Evolutionary conservation across 2,888 invertebrate genomes (phyloP).

Genomic region (Drosophila prostipennis): DNA sequence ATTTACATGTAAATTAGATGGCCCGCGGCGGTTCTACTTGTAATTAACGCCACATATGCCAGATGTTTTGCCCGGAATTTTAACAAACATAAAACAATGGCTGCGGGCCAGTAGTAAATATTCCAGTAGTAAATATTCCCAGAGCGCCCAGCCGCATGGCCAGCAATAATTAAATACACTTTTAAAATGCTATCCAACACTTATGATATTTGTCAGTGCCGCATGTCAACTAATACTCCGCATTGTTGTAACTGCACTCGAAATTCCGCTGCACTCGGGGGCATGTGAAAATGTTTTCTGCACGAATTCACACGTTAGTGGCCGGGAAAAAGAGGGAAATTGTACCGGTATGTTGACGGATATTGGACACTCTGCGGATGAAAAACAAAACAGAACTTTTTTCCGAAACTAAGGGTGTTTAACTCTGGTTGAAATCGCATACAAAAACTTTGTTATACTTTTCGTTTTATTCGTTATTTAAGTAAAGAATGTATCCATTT

Average conservation of each 20-base stretch:
- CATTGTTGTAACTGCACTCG: slow-evolving; percentile 36
- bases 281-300: slow-evolving; percentile 42
- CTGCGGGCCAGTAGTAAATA: slow-evolving; percentile 6
- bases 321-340: slow-evolving; percentile 13
- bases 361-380: slow-evolving; percentile 32
- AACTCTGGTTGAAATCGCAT: not conserved
- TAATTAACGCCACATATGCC: slow-evolving; percentile 43
- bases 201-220: slow-evolving; percentile 52
- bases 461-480: not conserved
- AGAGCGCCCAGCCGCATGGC: slow-evolving; percentile 30
- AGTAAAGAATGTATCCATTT: not conserved
- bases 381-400: not conserved
- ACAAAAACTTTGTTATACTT: not conserved
- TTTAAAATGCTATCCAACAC: slow-evolving; percentile 54
- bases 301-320: slow-evolving; percentile 12
- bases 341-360: slow-evolving; percentile 4
- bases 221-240: slow-evolving; percentile 40
- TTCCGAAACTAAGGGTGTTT: not conserved
- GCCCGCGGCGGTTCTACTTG: slow-evolving; percentile 18
- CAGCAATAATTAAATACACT: slow-evolving; percentile 44
- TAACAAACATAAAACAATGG: slow-evolving; percentile 31
- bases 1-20: slow-evolving; percentile 27
- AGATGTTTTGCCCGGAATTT: slow-evolving; percentile 23
- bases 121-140: slow-evolving; percentile 22
- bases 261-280: slow-evolving; percentile 15